Base-by-base conservation (phyloP, 2,797 vertebrate species). In the Pantherophis alleghaniensis region DNA sequence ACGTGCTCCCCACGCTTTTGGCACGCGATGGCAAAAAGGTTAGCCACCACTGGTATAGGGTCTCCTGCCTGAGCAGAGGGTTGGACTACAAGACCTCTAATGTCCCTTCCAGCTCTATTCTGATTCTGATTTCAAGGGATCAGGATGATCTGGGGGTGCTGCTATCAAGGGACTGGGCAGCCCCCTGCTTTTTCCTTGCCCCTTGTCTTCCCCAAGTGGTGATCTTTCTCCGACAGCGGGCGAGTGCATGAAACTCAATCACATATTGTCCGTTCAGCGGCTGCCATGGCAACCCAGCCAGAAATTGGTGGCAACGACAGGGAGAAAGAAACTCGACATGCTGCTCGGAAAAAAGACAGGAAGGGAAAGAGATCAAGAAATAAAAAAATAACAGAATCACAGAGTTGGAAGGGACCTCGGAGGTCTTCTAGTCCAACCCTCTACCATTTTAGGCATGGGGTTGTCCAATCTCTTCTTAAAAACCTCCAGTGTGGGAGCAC, bases 241-340 rank as follows among this genome's bases (percentile, higher is more conserved):
- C 51, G 51, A 83, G 86, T 42, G 10, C 37, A 11, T 28, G 59
- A n/a, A 89, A 59, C 69, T 91, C 86, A 92, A 86, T 90, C 74
- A 90, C 7, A 6, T 6, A 66, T 51, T 12, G 94, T 32, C 93
- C 0, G 0, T 79, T 91, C 92, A 1, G 20, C 0, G 2, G 79
- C 94, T 97, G 94, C 96, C 95, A 96, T 96, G 95, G 95, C 95
- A 97, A 97, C 93, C 59, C 28, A 88, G 57, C 32, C 69, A 2
- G 37, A 69, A 90, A 92, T 86, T 60, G 69, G 61, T 51, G 87
- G 66, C 91, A 87, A 91, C 95, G 59, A n/a, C 59, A 3, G 26
- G 1, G 53, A 59, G 60, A 87, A 47, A 22, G 42, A 61, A 47
- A 9, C 32, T 56, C 10, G 3, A 16, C 7, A 37, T n/a, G 28